A percentile compares a stretch with the other conserved stretches of the same genome.
phyloP scores from a whole-genome alignment of 2,797 vertebrate species.

The Gobio occitaniae region DNA sequence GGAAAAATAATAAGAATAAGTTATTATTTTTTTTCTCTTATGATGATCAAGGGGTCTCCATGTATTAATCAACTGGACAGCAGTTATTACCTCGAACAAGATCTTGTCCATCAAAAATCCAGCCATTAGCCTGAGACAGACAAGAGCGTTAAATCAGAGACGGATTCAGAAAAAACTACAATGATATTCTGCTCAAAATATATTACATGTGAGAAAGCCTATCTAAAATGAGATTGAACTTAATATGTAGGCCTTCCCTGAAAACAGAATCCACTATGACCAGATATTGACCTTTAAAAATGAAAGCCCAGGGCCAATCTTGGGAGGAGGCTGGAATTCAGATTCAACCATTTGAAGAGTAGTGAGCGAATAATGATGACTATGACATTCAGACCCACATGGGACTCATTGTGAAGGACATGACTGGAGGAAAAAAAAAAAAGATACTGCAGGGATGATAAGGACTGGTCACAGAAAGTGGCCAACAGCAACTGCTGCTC shows the following conservation, averaged over 20 bases:
- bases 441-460: constrained; percentile 29
- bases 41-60: neutral
- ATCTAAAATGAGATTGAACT: constrained; percentile 44
- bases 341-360: constrained; percentile 66
- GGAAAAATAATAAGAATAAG: no score
- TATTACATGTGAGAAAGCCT: constrained; percentile 30
- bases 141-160: neutral
- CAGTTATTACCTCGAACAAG: constrained; percentile 16
- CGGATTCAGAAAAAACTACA: neutral
- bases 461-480: constrained; percentile 38
- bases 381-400: constrained; percentile 71
- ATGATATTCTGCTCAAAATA: constrained; percentile 18
- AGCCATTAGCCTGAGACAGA: neutral
- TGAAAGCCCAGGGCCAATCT: constrained; percentile 61
- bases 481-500: constrained; percentile 33
- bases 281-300: constrained; percentile 75
- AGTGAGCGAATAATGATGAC: constrained; percentile 55
- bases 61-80: constrained; percentile 13
- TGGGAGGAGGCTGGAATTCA: constrained; percentile 66
- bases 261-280: constrained; percentile 52
- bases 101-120: constrained; percentile 21
- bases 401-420: constrained; percentile 59
- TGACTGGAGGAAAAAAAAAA: neutral
- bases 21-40: neutral
- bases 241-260: constrained; percentile 21